These are phyloP conservation scores for Pelvicachromis taeniatus DNA, from an alignment of 2,113 vertebrate genomes.

Conservation along the genomic window DNA sequence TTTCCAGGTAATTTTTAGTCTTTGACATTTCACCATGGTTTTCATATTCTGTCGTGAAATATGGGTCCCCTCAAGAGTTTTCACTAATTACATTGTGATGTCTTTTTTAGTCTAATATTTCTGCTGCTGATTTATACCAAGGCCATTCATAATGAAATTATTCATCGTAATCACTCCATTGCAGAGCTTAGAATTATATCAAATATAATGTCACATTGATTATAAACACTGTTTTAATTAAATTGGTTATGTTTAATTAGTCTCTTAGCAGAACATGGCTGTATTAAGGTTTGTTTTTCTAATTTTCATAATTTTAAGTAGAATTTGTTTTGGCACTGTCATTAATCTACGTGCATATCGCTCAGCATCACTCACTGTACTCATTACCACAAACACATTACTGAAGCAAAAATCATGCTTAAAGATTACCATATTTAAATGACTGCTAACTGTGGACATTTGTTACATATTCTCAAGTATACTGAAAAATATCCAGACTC, in stretches of 20 bases:
- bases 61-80: neutral
- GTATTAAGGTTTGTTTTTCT: neutral
- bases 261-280: constrained; percentile 1
- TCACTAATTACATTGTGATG: constrained; percentile 15
- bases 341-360: constrained; percentile 29
- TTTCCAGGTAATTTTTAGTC: neutral
- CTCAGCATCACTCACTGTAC: constrained; percentile 8
- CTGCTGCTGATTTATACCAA: neutral
- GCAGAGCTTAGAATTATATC: constrained; percentile 10
- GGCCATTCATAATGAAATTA: constrained; percentile 22
- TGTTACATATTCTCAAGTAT: neutral
- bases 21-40: constrained; percentile 5
- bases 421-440: constrained; percentile 15
- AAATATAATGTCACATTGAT: constrained; percentile 1
- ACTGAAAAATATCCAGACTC: neutral
- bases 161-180: constrained; percentile 32
- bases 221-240: constrained; percentile 15
- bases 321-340: constrained; percentile 16
- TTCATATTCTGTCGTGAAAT: constrained; percentile 10
- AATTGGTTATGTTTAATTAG: constrained; percentile 7
- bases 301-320: neutral
- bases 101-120: constrained; percentile 1
- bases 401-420: constrained; percentile 9
- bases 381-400: constrained; percentile 2
- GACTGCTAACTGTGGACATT: constrained; percentile 1